Evolutionary conservation across 2,113 vertebrate species (phyloP).

Genomic region (Plotosus lineatus): DNA sequence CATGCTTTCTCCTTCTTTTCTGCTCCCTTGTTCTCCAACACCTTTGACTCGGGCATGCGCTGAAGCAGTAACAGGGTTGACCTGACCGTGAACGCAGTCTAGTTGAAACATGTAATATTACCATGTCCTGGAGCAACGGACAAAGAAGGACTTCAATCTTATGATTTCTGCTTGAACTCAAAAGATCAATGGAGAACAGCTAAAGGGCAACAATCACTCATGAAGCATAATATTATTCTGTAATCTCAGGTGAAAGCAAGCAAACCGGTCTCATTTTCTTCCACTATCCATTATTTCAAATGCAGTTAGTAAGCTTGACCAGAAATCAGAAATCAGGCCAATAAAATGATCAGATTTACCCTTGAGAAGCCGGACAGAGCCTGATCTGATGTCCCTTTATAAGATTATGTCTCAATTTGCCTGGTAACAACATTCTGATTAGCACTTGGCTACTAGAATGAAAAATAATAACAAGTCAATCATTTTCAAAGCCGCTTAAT

Average conservation of each 20-base stretch:
- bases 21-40: slow-evolving; percentile 41
- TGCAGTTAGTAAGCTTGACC: background rate
- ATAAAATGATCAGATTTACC: background rate
- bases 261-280: background rate
- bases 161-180: slow-evolving; percentile 19
- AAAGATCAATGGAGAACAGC: slow-evolving; percentile 21
- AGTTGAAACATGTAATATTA: background rate
- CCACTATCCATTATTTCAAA: slow-evolving; percentile 2
- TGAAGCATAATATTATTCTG: slow-evolving; percentile 2
- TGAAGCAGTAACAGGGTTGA: slow-evolving; percentile 33
- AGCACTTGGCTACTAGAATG: background rate
- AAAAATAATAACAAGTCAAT: too few species aligned
- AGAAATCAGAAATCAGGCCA: slow-evolving; percentile 15
- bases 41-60: slow-evolving; percentile 49
- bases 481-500: too few species aligned
- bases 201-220: slow-evolving; percentile 9
- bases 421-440: slow-evolving; percentile 18
- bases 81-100: slow-evolving; percentile 51
- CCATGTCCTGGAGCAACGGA: slow-evolving; percentile 11
- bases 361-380: background rate
- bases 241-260: background rate
- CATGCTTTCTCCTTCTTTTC: slow-evolving; percentile 40
- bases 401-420: background rate
- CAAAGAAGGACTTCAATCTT: background rate
- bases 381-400: slow-evolving; percentile 7